A percentile compares a stretch with the other conserved stretches of the same genome.
These are phyloP conservation scores for Nycticebus coucang DNA, from an alignment of 2,113 vertebrate genomes.

Conservation along the genomic window DNA sequence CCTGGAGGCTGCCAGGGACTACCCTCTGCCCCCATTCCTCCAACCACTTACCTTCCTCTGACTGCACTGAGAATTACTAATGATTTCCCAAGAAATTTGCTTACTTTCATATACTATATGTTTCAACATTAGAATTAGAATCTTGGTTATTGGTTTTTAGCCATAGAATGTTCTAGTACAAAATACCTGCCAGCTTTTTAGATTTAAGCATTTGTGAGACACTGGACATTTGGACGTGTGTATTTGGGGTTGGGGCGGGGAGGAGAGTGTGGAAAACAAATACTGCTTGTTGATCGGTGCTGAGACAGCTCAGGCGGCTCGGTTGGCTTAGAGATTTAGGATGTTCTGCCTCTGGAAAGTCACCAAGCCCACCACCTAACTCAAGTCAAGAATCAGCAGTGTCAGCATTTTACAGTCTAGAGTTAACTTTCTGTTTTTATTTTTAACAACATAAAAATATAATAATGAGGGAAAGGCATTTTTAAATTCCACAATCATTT, in stretches of 20 bases:
- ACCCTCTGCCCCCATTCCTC: neutral
- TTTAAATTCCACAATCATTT: slow-evolving; percentile 34
- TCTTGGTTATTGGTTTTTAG: slow-evolving; percentile 16
- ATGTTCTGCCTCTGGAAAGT: neutral
- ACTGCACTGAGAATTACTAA: slow-evolving; percentile 10
- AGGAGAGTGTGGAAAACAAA: neutral
- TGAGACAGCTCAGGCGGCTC: neutral
- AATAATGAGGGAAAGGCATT: neutral
- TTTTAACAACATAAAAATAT: slow-evolving; percentile 45
- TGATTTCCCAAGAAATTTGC: slow-evolving; percentile 23
- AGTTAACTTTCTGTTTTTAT: neutral
- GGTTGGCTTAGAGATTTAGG: neutral
- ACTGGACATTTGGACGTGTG: neutral
- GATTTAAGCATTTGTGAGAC: neutral
- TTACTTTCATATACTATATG: slow-evolving; percentile 60
- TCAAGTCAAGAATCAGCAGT: neutral
- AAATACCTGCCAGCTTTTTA: neutral
- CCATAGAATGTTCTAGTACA: slow-evolving; percentile 20
- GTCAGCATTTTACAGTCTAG: neutral
- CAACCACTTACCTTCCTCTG: neutral
- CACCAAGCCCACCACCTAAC: neutral
- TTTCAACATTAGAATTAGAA: slow-evolving; percentile 50
- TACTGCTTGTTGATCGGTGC: neutral
- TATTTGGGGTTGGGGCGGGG: neutral
- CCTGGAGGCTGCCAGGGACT: neutral